Conservation (phyloP, 2,113 vertebrate genomes). For the Petrocephalus zakoni region DNA sequence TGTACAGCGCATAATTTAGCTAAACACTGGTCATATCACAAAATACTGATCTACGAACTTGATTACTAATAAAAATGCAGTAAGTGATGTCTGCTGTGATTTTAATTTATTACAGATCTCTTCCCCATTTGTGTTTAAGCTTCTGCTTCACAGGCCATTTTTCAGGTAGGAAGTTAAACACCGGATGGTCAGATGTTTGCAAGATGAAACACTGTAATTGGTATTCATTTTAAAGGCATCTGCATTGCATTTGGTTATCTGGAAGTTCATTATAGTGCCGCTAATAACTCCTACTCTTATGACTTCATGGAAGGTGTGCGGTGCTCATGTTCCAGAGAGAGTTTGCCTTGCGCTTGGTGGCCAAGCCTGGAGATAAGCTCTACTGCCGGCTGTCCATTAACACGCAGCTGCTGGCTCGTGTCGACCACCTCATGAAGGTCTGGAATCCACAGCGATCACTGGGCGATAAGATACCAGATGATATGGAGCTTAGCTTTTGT, state of each 20-base stretch:
- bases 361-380: slow-evolving; percentile 85
- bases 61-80: not conserved
- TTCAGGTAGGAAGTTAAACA: slow-evolving; percentile 74
- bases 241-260: not conserved
- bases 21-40: not conserved
- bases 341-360: slow-evolving; percentile 92
- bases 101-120: slow-evolving; percentile 74
- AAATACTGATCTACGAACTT: not conserved
- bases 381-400: slow-evolving; percentile 96
- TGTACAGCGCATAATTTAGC: not conserved
- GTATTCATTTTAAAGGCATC: not conserved
- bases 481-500: not conserved
- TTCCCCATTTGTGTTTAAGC: slow-evolving; percentile 95
- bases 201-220: not conserved
- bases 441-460: slow-evolving; percentile 13
- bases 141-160: slow-evolving; percentile 89
- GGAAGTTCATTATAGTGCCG: not conserved
- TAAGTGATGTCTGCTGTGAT: not conserved
- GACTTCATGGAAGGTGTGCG: slow-evolving; percentile 74
- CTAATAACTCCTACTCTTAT: not conserved
- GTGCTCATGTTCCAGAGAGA: slow-evolving; percentile 98
- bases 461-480: not conserved
- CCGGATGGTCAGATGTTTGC: not conserved
- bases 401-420: slow-evolving; percentile 86
- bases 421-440: slow-evolving; percentile 98